Percentiles rank a stretch among this genome's conserved stretches.
phyloP scores from a whole-genome alignment of 2,113 vertebrate genomes.

The Eonycteris spelaea region DNA sequence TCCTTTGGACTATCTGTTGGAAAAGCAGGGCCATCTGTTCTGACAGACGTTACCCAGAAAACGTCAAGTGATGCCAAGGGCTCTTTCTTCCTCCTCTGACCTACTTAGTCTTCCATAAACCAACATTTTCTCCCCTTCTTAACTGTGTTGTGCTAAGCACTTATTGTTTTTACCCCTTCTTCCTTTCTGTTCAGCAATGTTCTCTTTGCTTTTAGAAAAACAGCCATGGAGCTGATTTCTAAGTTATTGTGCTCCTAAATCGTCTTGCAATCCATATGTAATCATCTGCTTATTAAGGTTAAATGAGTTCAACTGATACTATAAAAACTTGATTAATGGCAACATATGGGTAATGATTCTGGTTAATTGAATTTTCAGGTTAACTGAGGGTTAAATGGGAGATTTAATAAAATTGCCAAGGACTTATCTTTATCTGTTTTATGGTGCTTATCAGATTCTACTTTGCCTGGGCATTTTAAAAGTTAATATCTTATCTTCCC shows the following conservation, averaged over 20 bases:
- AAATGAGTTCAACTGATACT: conserved; percentile 67
- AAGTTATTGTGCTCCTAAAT: conserved; percentile 47
- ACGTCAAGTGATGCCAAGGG: not conserved
- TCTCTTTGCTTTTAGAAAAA: not conserved
- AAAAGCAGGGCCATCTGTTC: conserved; percentile 63
- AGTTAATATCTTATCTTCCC: not conserved
- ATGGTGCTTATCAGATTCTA: not conserved
- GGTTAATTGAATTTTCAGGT: conserved; percentile 71
- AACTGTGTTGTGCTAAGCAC: not conserved
- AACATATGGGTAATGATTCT: conserved; percentile 55
- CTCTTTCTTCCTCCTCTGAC: conserved; percentile 58
- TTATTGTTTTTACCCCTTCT: not conserved
- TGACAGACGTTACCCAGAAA: conserved; percentile 52
- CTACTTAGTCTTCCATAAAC: conserved; percentile 45
- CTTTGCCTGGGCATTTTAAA: not conserved
- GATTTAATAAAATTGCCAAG: conserved; percentile 57
- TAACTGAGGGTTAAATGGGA: conserved; percentile 69
- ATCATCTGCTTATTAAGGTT: conserved; percentile 69
- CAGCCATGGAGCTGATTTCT: not conserved
- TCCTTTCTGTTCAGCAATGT: not conserved
- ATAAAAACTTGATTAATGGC: conserved; percentile 65
- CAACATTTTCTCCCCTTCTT: not conserved
- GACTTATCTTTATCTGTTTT: conserved; percentile 51
- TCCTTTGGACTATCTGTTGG: conserved; percentile 37
- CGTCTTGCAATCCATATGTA: conserved; percentile 22